These are phyloP conservation scores for Geopemphigus sp. DNA, from an alignment of 1,140 invertebrate species.

Conservation along the genomic window DNA sequence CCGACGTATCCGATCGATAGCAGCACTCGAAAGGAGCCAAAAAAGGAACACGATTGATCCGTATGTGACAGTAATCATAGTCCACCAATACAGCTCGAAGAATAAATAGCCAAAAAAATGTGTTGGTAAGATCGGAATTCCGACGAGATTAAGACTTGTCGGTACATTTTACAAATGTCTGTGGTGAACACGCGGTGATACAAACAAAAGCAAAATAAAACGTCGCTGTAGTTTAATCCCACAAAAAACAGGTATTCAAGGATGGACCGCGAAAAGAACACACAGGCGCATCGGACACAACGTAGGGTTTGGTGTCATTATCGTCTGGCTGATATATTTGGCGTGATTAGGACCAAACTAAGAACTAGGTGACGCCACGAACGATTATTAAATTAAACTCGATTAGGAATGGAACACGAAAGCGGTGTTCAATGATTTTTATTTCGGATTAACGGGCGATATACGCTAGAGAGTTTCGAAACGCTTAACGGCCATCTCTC, in stretches of 20 bases:
- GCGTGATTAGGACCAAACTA: slow-evolving; percentile 7
- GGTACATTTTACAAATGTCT: background rate
- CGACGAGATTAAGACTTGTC: background rate
- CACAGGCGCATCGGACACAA: background rate
- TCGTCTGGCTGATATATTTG: background rate
- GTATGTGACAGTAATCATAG: too few relatives aligned
- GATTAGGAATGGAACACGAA: slow-evolving; percentile 2
- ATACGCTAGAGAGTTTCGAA: background rate
- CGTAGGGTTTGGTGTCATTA: background rate
- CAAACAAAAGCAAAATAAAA: background rate
- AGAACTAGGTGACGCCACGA: background rate
- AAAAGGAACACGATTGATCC: too few relatives aligned
- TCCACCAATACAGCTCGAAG: too few relatives aligned
- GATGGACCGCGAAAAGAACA: background rate
- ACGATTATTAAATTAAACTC: too few relatives aligned
- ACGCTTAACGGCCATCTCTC: background rate
- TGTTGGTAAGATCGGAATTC: background rate
- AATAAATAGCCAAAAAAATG: too few relatives aligned
- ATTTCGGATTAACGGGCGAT: background rate
- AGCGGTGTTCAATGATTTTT: background rate
- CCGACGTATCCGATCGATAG: too few relatives aligned
- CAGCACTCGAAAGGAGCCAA: too few relatives aligned
- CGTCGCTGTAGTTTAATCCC: slow-evolving; percentile 13
- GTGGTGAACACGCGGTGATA: background rate
- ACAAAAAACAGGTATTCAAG: background rate